phyloP scores from a whole-genome alignment of 2,888 invertebrate genomes.

The Dasypolia templi region DNA sequence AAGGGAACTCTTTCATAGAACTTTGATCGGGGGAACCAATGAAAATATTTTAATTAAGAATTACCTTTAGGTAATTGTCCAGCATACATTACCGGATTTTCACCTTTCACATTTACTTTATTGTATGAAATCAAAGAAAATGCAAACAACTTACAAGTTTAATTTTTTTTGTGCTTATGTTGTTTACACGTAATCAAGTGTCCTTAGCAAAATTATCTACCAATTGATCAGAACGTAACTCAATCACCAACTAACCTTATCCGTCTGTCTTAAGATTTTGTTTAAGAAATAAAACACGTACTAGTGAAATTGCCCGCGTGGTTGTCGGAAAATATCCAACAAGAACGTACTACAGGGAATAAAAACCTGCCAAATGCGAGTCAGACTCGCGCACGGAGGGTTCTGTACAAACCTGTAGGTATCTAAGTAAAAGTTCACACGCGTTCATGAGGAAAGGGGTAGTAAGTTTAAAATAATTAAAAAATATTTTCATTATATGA shows the following conservation, averaged over 20 bases:
- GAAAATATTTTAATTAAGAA: slow-evolving; percentile 12
- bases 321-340: background rate
- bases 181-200: background rate
- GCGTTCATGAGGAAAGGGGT: too few species aligned
- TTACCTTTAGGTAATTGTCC: background rate
- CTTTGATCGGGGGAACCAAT: slow-evolving; percentile 6
- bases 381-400: too few species aligned
- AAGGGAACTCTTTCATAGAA: slow-evolving; percentile 15
- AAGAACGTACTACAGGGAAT: too few species aligned
- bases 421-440: too few species aligned
- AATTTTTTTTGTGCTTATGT: background rate
- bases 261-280: background rate
- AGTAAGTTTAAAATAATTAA: too few species aligned
- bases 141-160: background rate
- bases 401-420: too few species aligned
- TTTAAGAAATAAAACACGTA: slow-evolving; percentile 2
- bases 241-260: background rate
- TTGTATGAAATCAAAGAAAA: background rate
- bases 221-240: slow-evolving; percentile 4
- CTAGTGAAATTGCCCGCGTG: background rate
- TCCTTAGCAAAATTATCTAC: background rate
- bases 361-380: too few species aligned
- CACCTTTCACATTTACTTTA: background rate
- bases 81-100: background rate
- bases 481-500: too few species aligned